Percentiles rank a stretch among this genome's conserved stretches.
These are phyloP conservation scores for Salvelinus sp. DNA, from an alignment of 2,113 vertebrate genomes.

Conservation along the genomic window DNA sequence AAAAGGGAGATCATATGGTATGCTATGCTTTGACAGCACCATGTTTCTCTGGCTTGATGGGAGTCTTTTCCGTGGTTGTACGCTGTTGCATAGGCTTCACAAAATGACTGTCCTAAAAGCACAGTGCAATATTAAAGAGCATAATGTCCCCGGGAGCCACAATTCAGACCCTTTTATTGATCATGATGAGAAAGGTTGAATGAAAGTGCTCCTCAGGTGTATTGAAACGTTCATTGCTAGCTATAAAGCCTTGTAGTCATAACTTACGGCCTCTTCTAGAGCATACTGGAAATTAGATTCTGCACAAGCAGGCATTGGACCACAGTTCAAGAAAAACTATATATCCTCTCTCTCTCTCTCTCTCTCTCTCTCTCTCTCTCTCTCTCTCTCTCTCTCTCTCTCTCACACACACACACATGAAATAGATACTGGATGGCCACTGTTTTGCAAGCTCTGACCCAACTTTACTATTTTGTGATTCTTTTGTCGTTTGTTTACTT, in stretches of 20 bases:
- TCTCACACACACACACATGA: no score
- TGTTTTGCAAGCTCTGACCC: no score
- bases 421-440: no score
- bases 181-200: constrained; percentile 62
- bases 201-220: constrained; percentile 64
- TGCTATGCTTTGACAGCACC: not conserved
- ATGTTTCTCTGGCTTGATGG: constrained; percentile 15
- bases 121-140: constrained; percentile 48
- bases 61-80: constrained; percentile 28
- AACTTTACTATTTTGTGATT: no score
- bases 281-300: constrained; percentile 52
- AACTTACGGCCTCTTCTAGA: constrained; percentile 39
- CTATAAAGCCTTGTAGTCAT: constrained; percentile 52
- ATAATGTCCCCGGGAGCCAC: constrained; percentile 48
- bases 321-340: constrained; percentile 13
- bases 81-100: constrained; percentile 8
- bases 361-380: not conserved
- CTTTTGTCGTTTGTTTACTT: no score
- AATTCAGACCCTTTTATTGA: constrained; percentile 64
- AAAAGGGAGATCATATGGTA: constrained; percentile 29
- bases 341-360: constrained; percentile 31
- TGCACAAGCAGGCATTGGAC: constrained; percentile 32
- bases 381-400: fast-evolving
- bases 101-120: constrained; percentile 50
- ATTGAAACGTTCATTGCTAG: constrained; percentile 51